phyloP scores from a whole-genome alignment of 2,797 vertebrate genomes.

The Squalus acanthias region DNA sequence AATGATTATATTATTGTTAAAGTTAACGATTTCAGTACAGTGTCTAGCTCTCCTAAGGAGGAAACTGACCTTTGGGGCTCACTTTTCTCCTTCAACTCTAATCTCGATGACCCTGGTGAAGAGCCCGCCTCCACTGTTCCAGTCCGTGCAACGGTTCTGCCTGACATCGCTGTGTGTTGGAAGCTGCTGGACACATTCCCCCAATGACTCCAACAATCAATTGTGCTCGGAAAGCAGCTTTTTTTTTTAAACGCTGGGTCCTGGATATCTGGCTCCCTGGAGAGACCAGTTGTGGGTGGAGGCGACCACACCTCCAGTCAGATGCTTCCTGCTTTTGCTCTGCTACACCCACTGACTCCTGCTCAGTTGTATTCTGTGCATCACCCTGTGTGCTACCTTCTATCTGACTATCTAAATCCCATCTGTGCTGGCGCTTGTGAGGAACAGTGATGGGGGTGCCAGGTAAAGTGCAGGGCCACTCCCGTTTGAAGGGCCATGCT shows the following conservation, averaged over 20 bases:
- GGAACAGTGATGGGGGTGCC: neutral
- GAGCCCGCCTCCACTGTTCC: neutral
- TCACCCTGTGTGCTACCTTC: neutral
- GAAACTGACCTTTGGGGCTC: neutral
- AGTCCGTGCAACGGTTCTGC: neutral
- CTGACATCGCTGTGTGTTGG: neutral
- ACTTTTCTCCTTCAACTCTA: neutral
- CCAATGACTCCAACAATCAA: neutral
- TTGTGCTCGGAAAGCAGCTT: neutral
- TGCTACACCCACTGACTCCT: neutral
- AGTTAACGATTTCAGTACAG: neutral
- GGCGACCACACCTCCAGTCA: neutral
- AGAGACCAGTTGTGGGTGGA: neutral
- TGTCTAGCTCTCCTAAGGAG: neutral
- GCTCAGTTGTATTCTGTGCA: neutral
- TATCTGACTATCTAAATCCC: neutral
- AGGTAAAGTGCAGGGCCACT: neutral
- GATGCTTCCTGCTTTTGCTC: neutral
- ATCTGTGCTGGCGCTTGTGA: neutral
- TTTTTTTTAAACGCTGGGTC: neutral
- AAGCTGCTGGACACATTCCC: neutral
- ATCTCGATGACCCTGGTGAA: neutral
- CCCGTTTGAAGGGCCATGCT: neutral
- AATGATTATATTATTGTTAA: neutral
- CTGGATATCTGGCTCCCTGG: neutral